Percentiles rank a stretch among this genome's conserved stretches.
phyloP scores from a whole-genome alignment of 2,113 vertebrate genomes.

The Hypomesus transpacificus region DNA sequence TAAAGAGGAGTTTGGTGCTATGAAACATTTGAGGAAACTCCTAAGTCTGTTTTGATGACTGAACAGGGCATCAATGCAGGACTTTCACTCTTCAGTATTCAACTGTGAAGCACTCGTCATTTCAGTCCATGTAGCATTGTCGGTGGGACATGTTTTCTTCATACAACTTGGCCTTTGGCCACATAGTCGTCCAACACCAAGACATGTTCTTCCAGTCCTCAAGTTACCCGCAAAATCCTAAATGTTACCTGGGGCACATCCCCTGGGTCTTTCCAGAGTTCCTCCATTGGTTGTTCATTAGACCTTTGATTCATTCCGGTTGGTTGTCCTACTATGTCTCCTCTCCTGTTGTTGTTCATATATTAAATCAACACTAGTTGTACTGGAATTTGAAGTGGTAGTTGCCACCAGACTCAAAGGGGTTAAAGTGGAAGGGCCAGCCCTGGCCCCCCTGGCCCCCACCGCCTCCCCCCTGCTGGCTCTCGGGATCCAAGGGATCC shows the following conservation, averaged over 20 bases:
- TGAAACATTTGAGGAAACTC: neutral
- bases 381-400: conserved; percentile 83
- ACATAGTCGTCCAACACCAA: neutral
- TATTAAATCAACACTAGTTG: conserved; percentile 61
- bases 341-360: conserved; percentile 1
- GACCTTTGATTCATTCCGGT: conserved; percentile 10
- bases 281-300: neutral
- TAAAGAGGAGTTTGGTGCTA: no score
- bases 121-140: neutral
- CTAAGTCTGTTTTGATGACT: conserved; percentile 3
- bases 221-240: no score
- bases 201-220: no score
- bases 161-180: conserved; percentile 6
- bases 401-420: conserved; percentile 78
- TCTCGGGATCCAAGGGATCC: conserved; percentile 81
- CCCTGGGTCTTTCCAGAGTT: conserved; percentile 19
- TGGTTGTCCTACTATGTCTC: neutral
- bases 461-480: conserved; percentile 74
- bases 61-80: conserved; percentile 12
- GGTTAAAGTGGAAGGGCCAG: conserved; percentile 81
- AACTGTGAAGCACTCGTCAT: neutral
- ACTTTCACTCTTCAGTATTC: conserved; percentile 33
- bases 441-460: conserved; percentile 58
- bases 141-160: neutral
- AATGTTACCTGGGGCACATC: conserved; percentile 25